Percentiles rank a stretch among this genome's conserved stretches.
phyloP scores from a whole-genome alignment of 2,888 invertebrate genomes.

The Ectobius pallidus region DNA sequence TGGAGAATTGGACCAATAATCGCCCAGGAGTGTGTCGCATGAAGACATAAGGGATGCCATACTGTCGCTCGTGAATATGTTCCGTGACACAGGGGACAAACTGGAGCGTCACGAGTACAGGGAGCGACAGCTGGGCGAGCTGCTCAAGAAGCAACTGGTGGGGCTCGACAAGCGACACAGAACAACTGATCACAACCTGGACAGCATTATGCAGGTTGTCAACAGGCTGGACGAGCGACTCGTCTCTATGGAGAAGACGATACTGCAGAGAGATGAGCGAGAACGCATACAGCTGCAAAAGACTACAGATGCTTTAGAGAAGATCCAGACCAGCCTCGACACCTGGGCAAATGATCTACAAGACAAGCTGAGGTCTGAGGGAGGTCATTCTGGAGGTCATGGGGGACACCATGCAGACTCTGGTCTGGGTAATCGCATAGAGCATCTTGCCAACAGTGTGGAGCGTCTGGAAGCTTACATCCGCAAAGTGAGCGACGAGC shows the following conservation, averaged over 20 bases:
- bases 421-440: constrained; percentile 25
- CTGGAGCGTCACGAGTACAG: constrained; percentile 83
- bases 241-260: constrained; percentile 75
- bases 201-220: constrained; percentile 66
- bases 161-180: constrained; percentile 75
- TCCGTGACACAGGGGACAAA: constrained; percentile 80
- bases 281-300: constrained; percentile 68
- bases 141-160: constrained; percentile 74
- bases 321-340: constrained; percentile 58
- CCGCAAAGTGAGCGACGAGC: not conserved
- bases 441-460: constrained; percentile 24
- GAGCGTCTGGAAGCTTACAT: constrained; percentile 24
- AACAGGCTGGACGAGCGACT: constrained; percentile 75
- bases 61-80: constrained; percentile 78
- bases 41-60: constrained; percentile 80
- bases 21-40: too few species aligned
- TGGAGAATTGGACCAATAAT: too few species aligned
- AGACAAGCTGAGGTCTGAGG: constrained; percentile 55
- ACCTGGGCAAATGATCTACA: constrained; percentile 55
- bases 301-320: constrained; percentile 63
- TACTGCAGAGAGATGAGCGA: constrained; percentile 66
- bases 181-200: constrained; percentile 64
- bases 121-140: constrained; percentile 78
- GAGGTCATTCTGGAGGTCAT: constrained; percentile 46
- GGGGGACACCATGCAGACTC: not conserved